Conservation (phyloP, 1,140 invertebrate genomes). For the Lepidurus couesii region DNA sequence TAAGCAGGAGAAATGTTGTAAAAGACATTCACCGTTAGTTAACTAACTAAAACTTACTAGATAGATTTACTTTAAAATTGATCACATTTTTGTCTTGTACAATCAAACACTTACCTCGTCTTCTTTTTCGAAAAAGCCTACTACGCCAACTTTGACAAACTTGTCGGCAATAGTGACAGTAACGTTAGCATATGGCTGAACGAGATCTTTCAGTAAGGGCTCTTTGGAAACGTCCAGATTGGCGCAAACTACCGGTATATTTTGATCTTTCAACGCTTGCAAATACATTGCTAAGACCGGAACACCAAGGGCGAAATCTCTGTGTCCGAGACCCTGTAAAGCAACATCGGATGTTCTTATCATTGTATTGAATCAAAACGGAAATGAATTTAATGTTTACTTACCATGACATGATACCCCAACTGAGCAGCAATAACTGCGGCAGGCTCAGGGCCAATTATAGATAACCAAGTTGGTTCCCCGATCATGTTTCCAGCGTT, state of each 20-base stretch:
- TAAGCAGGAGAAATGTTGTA: no score
- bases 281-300: constrained; percentile 24
- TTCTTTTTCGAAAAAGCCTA: constrained; percentile 26
- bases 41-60: no score
- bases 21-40: no score
- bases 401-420: constrained; percentile 29
- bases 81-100: not conserved
- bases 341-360: not conserved
- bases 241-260: constrained; percentile 29
- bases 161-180: not conserved
- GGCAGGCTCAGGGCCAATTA: constrained; percentile 27
- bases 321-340: constrained; percentile 26
- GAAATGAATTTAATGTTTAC: not conserved
- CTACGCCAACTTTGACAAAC: constrained; percentile 14
- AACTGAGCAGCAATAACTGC: constrained; percentile 3
- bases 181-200: constrained; percentile 5
- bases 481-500: constrained; percentile 33
- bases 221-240: constrained; percentile 27
- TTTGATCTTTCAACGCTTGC: not conserved
- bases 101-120: constrained; percentile 25
- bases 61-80: not conserved
- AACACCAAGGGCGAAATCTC: constrained; percentile 29
- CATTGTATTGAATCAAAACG: not conserved
- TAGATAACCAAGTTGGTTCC: constrained; percentile 23
- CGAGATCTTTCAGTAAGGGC: constrained; percentile 23